phyloP scores from a whole-genome alignment of 2,888 invertebrate species.

The Trimorus sp. region DNA sequence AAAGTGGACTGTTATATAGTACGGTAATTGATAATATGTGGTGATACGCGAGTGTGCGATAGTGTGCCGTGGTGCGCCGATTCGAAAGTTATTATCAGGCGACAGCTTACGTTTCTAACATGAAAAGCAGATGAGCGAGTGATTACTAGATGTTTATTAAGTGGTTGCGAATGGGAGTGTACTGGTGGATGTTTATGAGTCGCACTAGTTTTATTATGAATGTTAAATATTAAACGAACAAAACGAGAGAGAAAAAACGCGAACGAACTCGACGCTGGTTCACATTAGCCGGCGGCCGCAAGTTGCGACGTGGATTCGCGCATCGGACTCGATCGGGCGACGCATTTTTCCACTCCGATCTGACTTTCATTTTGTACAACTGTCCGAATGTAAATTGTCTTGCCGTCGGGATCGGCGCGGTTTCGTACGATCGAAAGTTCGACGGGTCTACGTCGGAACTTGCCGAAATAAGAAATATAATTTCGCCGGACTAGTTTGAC shows the following conservation, averaged over 20 bases:
- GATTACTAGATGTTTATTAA: conserved; percentile 53
- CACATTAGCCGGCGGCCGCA: conserved; percentile 25
- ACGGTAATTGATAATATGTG: conserved; percentile 47
- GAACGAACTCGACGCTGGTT: conserved; percentile 12
- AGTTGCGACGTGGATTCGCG: conserved; percentile 25
- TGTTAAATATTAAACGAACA: conserved; percentile 48
- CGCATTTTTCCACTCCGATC: conserved; percentile 2
- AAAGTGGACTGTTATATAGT: conserved; percentile 56
- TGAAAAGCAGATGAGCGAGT: neutral
- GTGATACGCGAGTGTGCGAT: conserved; percentile 12
- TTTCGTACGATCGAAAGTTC: conserved; percentile 31
- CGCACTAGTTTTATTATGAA: conserved; percentile 61
- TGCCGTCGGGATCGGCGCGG: neutral
- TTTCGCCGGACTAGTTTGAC: conserved; percentile 55
- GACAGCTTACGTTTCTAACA: neutral
- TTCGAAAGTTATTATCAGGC: conserved; percentile 25
- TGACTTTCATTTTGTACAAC: neutral
- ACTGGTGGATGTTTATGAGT: conserved; percentile 48
- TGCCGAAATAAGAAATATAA: conserved; percentile 40
- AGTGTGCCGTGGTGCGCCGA: conserved; percentile 2
- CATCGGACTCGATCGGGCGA: too few species aligned
- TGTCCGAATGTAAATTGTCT: conserved; percentile 11
- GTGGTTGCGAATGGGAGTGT: conserved; percentile 39
- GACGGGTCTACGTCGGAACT: conserved; percentile 46
- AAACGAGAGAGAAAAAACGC: too few species aligned